Conservation (phyloP, 2,797 vertebrate species). For the Crax fasciolata region DNA sequence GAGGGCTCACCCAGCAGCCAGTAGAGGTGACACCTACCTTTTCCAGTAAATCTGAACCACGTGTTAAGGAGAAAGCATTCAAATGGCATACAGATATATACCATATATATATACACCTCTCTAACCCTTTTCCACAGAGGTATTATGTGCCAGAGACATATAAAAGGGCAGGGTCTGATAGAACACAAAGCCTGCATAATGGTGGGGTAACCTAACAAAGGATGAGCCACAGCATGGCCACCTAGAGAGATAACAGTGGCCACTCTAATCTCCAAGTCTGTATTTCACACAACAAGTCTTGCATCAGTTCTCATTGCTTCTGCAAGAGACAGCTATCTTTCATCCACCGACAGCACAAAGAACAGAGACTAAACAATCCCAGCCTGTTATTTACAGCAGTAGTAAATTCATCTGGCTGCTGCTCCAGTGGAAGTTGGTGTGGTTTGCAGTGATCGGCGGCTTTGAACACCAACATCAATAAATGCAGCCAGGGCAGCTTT, state of each 20-base stretch:
- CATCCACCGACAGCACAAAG: background rate
- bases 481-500: background rate
- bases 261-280: conserved; percentile 1
- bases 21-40: conserved; percentile 85
- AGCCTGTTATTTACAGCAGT: conserved; percentile 15
- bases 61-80: conserved; percentile 81
- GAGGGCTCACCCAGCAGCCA: background rate
- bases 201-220: conserved; percentile 19
- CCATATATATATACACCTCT: background rate
- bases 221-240: background rate
- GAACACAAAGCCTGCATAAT: background rate
- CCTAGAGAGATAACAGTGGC: background rate
- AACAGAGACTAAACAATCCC: conserved; percentile 34
- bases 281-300: background rate
- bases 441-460: background rate
- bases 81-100: background rate
- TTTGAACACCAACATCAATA: conserved; percentile 5
- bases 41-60: conserved; percentile 90
- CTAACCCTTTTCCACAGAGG: background rate
- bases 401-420: conserved; percentile 48
- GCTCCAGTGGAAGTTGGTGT: background rate
- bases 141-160: background rate
- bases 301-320: conserved; percentile 21
- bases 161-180: background rate
- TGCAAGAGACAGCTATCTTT: background rate